These are phyloP conservation scores for Columbina picui DNA, from an alignment of 2,113 vertebrate genomes.

Conservation along the genomic window DNA sequence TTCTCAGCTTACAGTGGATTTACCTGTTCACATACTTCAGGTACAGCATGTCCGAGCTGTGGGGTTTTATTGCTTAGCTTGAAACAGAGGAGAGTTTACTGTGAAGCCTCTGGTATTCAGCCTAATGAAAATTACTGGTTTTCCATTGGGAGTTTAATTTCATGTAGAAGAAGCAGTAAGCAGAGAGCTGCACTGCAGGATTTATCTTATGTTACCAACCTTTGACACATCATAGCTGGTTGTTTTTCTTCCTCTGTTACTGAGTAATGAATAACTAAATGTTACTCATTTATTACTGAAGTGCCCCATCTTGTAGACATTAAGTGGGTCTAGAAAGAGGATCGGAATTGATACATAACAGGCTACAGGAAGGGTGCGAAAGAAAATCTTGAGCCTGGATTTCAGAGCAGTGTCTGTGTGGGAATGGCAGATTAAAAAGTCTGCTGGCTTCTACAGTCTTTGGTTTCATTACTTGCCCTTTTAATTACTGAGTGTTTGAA, in stretches of 20 bases:
- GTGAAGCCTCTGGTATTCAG: neutral
- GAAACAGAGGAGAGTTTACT: neutral
- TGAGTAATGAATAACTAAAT: neutral
- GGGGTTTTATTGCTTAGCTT: neutral
- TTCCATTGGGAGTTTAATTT: neutral
- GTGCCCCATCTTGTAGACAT: neutral
- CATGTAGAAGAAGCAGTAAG: neutral
- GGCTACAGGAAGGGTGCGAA: neutral
- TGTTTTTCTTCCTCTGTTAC: neutral
- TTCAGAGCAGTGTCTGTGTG: neutral
- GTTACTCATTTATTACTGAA: neutral
- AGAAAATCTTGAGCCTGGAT: neutral
- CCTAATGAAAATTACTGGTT: neutral
- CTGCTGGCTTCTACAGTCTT: neutral
- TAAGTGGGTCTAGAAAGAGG: neutral
- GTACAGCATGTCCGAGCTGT: conserved; percentile 50
- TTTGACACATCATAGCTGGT: neutral
- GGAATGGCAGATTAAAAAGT: neutral
- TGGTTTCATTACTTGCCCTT: neutral
- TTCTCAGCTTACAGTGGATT: conserved; percentile 87
- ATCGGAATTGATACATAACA: neutral
- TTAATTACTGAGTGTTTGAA: neutral
- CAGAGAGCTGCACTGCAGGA: neutral
- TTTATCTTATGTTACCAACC: neutral
- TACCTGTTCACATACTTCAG: conserved; percentile 94